Percentiles rank a stretch among this genome's conserved stretches.
phyloP scores from a whole-genome alignment of 1,140 invertebrate species.

The Drosophila pruinosa region DNA sequence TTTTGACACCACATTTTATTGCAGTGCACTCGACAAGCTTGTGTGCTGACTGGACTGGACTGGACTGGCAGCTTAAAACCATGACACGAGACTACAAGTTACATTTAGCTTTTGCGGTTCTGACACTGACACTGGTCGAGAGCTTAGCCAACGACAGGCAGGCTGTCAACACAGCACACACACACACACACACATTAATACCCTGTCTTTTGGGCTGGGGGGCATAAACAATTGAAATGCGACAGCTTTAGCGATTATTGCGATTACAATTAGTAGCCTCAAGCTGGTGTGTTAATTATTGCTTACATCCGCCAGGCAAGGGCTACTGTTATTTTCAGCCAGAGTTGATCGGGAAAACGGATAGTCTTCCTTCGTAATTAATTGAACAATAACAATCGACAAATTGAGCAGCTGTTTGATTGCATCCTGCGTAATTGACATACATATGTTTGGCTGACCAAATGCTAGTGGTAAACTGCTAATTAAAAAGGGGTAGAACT shows the following conservation, averaged over 20 bases:
- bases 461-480: constrained; percentile 32
- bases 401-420: neutral
- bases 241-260: constrained; percentile 3
- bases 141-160: constrained; percentile 9
- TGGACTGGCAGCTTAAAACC: constrained; percentile 1
- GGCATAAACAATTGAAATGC: constrained; percentile 35
- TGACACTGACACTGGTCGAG: neutral
- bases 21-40: constrained; percentile 3
- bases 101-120: neutral
- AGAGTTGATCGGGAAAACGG: neutral
- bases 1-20: neutral
- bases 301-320: constrained; percentile 56
- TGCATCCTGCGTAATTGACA: constrained; percentile 20
- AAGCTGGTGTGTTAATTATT: constrained; percentile 63
- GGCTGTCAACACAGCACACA: constrained; percentile 1
- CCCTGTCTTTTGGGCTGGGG: no score
- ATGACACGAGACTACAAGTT: neutral
- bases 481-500: constrained; percentile 69
- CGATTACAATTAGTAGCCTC: constrained; percentile 33
- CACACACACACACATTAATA: neutral
- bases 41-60: no score
- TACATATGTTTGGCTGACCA: constrained; percentile 5
- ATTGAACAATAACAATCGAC: constrained; percentile 21
- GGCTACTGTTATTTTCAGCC: neutral
- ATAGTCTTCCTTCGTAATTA: constrained; percentile 8